Evolutionary conservation across 1,140 invertebrate genomes (phyloP).

Genomic region (Trypoxylus dichotomus): DNA sequence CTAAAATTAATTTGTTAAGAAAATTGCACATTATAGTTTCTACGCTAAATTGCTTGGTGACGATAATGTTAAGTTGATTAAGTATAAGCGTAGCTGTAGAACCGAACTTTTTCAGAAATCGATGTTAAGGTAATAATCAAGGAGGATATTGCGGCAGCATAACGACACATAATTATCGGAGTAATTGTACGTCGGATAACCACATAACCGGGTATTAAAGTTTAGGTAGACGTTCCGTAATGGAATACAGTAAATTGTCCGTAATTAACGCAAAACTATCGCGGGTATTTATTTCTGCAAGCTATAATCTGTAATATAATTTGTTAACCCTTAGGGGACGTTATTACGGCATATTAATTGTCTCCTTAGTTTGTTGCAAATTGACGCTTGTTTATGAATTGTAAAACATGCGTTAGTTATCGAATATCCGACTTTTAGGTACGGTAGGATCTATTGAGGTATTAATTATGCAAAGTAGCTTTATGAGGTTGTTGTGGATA

Average conservation of each 20-base stretch:
- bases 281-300: not conserved
- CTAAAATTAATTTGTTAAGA: not conserved
- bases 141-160: not conserved
- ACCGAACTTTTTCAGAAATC: not conserved
- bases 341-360: no score
- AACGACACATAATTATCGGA: not conserved
- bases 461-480: no score
- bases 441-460: no score
- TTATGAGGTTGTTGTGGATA: no score
- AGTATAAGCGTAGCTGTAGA: not conserved
- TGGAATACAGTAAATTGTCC: not conserved
- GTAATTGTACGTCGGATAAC: not conserved
- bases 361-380: no score
- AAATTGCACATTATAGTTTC: not conserved
- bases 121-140: not conserved
- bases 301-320: no score
- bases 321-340: no score
- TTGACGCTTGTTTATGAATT: no score
- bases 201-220: not conserved
- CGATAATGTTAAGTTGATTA: not conserved
- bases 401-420: no score
- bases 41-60: not conserved
- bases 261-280: not conserved
- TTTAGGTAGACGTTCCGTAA: not conserved
- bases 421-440: no score